Evolutionary conservation across 1,140 invertebrate genomes (phyloP).

Genomic region (Hypothenemus hampei): DNA sequence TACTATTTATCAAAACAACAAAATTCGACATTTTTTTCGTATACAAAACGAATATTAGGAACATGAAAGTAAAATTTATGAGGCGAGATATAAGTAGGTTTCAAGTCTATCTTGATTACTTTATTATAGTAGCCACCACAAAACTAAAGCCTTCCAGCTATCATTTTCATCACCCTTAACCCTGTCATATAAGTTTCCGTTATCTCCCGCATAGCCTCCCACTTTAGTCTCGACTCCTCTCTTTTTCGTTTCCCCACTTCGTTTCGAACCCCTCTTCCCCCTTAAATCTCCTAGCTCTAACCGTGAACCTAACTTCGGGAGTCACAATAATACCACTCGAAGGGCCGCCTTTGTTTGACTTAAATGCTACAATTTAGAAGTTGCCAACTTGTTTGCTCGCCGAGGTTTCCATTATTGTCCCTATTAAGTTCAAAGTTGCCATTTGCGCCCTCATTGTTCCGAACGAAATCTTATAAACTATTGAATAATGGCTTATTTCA

Average conservation of each 20-base stretch:
- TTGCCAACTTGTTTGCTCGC: slow-evolving; percentile 44
- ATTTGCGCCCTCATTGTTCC: slow-evolving; percentile 40
- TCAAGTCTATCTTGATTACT: slow-evolving; percentile 39
- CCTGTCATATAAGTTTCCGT: slow-evolving; percentile 48
- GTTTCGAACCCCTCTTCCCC: slow-evolving; percentile 7
- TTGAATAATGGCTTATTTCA: slow-evolving; percentile 38
- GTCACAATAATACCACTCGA: slow-evolving; percentile 41
- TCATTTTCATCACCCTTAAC: slow-evolving; percentile 48
- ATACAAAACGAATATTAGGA: too few species aligned
- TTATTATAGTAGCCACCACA: slow-evolving; percentile 40
- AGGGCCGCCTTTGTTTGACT: slow-evolving; percentile 44
- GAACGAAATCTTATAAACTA: slow-evolving; percentile 42
- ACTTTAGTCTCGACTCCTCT: slow-evolving; percentile 19
- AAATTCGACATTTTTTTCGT: too few species aligned
- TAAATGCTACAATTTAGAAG: slow-evolving; percentile 47
- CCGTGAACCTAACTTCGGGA: slow-evolving; percentile 30
- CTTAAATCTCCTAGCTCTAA: slow-evolving; percentile 23
- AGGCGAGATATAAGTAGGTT: slow-evolving; percentile 22
- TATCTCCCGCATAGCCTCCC: slow-evolving; percentile 36
- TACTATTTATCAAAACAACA: too few species aligned
- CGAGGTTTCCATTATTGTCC: slow-evolving; percentile 45
- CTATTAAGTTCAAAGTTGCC: slow-evolving; percentile 42
- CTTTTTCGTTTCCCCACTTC: neutral
- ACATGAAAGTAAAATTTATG: slow-evolving; percentile 16
- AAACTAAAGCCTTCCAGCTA: slow-evolving; percentile 43